phyloP scores from a whole-genome alignment of 2,797 vertebrate genomes.

The Fistularia commersonii region DNA sequence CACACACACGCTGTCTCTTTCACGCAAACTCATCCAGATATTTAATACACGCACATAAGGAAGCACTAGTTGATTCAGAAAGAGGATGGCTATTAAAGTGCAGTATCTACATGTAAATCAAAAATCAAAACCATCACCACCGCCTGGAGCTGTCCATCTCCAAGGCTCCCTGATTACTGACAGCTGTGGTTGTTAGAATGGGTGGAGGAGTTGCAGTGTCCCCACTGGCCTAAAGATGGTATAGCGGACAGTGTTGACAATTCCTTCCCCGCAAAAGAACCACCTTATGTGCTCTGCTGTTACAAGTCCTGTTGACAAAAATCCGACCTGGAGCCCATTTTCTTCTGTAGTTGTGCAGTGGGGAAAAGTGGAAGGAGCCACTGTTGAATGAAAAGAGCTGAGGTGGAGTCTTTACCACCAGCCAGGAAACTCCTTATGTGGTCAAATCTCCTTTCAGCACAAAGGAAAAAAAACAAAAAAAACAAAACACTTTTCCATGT shows the following conservation, averaged over 20 bases:
- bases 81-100: slow-evolving; percentile 76
- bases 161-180: slow-evolving; percentile 70
- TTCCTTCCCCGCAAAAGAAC: slow-evolving; percentile 7
- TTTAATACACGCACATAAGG: slow-evolving; percentile 55
- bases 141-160: slow-evolving; percentile 51
- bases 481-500: too few relatives aligned
- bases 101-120: slow-evolving; percentile 74
- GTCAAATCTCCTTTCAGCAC: slow-evolving; percentile 55
- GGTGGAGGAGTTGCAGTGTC: slow-evolving; percentile 32
- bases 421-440: slow-evolving; percentile 33
- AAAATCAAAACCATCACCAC: slow-evolving; percentile 49
- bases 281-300: slow-evolving; percentile 21
- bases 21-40: slow-evolving; percentile 20
- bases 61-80: slow-evolving; percentile 77
- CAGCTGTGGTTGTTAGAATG: slow-evolving; percentile 44
- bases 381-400: slow-evolving; percentile 37
- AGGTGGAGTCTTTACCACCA: slow-evolving; percentile 19
- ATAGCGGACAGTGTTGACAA: slow-evolving; percentile 42
- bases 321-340: slow-evolving; percentile 33
- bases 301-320: slow-evolving; percentile 22
- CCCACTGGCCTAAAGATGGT: slow-evolving; percentile 44
- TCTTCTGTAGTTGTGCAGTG: slow-evolving; percentile 51
- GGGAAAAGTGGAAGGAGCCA: slow-evolving; percentile 33
- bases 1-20: not conserved
- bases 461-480: slow-evolving; percentile 49